These are phyloP conservation scores for Dasypogon diadema DNA, from an alignment of 2,888 invertebrate genomes.

Conservation along the genomic window DNA sequence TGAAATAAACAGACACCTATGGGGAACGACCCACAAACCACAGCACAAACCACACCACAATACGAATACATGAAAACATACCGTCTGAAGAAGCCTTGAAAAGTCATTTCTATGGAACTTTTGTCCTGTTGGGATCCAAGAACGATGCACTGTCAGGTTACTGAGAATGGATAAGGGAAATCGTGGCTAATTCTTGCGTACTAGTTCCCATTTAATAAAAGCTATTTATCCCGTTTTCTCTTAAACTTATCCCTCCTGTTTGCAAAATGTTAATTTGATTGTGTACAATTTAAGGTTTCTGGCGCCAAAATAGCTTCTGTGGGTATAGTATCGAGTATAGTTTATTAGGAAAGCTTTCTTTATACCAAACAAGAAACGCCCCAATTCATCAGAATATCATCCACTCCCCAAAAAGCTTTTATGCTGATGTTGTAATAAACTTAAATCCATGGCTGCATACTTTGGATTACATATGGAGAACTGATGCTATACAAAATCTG, in stretches of 20 bases:
- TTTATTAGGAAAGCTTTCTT: constrained; percentile 34
- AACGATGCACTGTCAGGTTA: not conserved
- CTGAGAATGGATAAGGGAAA: constrained; percentile 50
- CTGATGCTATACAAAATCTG: not conserved
- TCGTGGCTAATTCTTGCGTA: constrained; percentile 55
- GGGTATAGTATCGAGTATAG: not conserved
- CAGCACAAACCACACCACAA: not conserved
- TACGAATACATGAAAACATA: not conserved
- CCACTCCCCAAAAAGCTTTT: constrained; percentile 7
- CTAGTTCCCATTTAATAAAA: constrained; percentile 17
- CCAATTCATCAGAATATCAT: constrained; percentile 7
- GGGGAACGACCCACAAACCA: constrained; percentile 2
- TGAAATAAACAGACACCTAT: no score
- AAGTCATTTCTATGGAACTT: constrained; percentile 23
- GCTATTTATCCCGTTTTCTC: constrained; percentile 26
- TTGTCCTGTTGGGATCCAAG: not conserved
- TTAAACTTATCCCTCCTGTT: no score
- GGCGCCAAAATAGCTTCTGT: constrained; percentile 36
- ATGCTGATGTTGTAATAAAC: constrained; percentile 4
- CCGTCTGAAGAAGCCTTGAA: not conserved
- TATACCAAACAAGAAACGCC: not conserved
- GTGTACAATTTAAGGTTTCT: constrained; percentile 13
- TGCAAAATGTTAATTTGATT: constrained; percentile 17
- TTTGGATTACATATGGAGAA: no score
- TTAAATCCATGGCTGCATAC: not conserved